Conservation (phyloP, 2,888 invertebrate species). For the Chaetogeoica ovagalla region DNA sequence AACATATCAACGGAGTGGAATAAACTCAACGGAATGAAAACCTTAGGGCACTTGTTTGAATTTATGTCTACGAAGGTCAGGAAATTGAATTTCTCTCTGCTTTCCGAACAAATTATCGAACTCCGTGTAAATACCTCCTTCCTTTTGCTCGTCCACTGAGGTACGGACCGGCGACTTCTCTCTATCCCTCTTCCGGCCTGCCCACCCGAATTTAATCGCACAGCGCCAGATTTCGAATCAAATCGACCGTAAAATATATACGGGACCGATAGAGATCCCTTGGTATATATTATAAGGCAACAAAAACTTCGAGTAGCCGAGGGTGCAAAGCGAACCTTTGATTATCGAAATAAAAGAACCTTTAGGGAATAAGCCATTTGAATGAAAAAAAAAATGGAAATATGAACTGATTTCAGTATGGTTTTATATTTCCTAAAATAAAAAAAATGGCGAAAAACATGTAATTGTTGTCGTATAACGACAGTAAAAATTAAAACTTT, state of each 20-base stretch:
- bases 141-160: background rate
- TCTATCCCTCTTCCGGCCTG: background rate
- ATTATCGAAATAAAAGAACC: background rate
- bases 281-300: background rate
- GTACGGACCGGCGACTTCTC: background rate
- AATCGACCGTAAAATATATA: slow-evolving; percentile 20
- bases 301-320: background rate
- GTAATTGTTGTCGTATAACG: background rate
- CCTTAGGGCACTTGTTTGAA: slow-evolving; percentile 11
- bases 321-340: background rate
- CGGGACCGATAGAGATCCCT: background rate
- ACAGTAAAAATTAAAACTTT: background rate
- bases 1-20: background rate
- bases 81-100: slow-evolving; percentile 40
- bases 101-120: slow-evolving; percentile 38
- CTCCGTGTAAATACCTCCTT: slow-evolving; percentile 31
- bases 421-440: background rate
- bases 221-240: slow-evolving; percentile 1
- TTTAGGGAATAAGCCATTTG: background rate
- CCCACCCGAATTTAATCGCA: background rate
- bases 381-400: background rate
- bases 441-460: background rate
- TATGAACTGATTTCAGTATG: background rate
- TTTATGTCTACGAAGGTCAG: background rate
- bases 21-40: slow-evolving; percentile 11